Percentiles rank a stretch among this genome's conserved stretches.
These are phyloP conservation scores for Campaea margaritaria DNA, from an alignment of 2,888 invertebrate genomes.

Conservation along the genomic window DNA sequence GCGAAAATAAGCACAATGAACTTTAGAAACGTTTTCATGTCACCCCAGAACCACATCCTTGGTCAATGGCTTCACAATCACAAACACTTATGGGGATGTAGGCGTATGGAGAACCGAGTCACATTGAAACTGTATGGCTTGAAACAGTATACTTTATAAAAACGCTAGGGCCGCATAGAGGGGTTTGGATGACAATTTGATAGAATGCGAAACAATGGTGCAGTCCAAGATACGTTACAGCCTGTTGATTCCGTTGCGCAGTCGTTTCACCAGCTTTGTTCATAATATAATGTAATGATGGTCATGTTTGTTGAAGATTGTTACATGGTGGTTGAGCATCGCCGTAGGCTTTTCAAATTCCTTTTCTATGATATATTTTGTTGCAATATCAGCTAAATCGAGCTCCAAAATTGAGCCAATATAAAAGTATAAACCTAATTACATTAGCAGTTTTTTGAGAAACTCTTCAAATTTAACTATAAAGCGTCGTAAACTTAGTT, in stretches of 20 bases:
- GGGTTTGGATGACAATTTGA: conserved; percentile 76
- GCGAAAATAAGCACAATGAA: conserved; percentile 36
- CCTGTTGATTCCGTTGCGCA: conserved; percentile 76
- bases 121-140: conserved; percentile 36
- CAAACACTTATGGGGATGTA: conserved; percentile 21
- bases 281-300: conserved; percentile 70
- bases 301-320: conserved; percentile 68
- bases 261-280: conserved; percentile 77
- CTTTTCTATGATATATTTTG: conserved; percentile 31
- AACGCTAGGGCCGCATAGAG: conserved; percentile 55
- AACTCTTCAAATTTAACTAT: conserved; percentile 17
- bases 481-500: conserved; percentile 21
- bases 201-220: conserved; percentile 71
- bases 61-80: conserved; percentile 25
- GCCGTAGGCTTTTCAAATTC: conserved; percentile 55
- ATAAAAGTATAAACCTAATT: not conserved
- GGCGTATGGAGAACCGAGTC: conserved; percentile 20
- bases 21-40: conserved; percentile 23
- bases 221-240: conserved; percentile 73
- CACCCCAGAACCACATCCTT: conserved; percentile 45
- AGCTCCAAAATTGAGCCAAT: not conserved
- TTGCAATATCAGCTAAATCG: conserved; percentile 6
- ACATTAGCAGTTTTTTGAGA: not conserved
- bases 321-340: conserved; percentile 68
- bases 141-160: conserved; percentile 72